A percentile compares a stretch with the other conserved stretches of the same genome.
Conservation (phyloP, 2,888 invertebrate species). For the Nesidiocoris tenuis region DNA sequence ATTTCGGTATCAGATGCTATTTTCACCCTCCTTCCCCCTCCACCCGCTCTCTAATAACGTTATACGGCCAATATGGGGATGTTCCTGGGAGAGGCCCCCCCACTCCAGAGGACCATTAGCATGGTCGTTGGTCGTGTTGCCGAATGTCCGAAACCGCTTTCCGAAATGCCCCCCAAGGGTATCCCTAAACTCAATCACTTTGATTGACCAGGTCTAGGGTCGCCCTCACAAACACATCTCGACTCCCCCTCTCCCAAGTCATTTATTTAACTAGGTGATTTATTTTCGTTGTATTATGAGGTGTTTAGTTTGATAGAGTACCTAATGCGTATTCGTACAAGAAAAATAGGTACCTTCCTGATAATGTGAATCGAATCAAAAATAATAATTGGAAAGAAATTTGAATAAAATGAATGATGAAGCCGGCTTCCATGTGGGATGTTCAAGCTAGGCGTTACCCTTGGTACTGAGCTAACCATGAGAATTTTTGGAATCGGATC, state of each 20-base stretch:
- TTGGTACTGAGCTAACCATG: no score
- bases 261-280: background rate
- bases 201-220: conserved; percentile 29
- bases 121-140: conserved; percentile 14
- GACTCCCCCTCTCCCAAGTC: background rate
- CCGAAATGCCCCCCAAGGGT: conserved; percentile 36
- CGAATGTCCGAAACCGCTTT: conserved; percentile 19
- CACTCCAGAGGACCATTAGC: conserved; percentile 27
- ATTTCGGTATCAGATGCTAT: background rate
- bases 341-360: no score
- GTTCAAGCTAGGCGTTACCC: no score
- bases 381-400: background rate
- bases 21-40: background rate
- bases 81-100: background rate
- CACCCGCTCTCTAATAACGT: conserved; percentile 2
- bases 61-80: conserved; percentile 34
- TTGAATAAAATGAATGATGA: no score
- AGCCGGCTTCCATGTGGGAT: no score
- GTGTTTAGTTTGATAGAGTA: background rate
- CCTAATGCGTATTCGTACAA: background rate
- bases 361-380: no score
- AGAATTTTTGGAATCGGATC: no score
- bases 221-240: background rate
- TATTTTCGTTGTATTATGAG: conserved; percentile 10
- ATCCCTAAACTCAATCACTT: conserved; percentile 41